These are phyloP conservation scores for Ypsolopha sequella DNA, from an alignment of 2,888 invertebrate species.

Conservation along the genomic window DNA sequence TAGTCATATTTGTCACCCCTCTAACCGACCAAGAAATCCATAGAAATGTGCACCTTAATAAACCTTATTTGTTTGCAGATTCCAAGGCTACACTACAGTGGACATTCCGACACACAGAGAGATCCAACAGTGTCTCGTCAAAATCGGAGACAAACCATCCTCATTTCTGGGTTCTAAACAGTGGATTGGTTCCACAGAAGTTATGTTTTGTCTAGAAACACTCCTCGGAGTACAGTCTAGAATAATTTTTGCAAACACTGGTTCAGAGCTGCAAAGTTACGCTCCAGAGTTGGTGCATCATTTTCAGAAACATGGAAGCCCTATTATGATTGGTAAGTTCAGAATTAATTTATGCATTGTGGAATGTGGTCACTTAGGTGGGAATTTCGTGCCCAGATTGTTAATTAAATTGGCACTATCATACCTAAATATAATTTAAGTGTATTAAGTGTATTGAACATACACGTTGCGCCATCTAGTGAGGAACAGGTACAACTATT, in stretches of 20 bases:
- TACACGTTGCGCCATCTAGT: too few relatives aligned
- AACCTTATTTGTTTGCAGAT: slow-evolving; percentile 40
- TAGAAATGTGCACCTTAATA: background rate
- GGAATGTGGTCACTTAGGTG: too few relatives aligned
- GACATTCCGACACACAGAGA: slow-evolving; percentile 85
- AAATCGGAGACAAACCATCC: slow-evolving; percentile 92
- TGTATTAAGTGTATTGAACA: too few relatives aligned
- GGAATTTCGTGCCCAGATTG: too few relatives aligned
- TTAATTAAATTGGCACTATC: too few relatives aligned
- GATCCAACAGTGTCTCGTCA: slow-evolving; percentile 94
- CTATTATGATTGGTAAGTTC: slow-evolving; percentile 94
- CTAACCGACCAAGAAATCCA: too few relatives aligned
- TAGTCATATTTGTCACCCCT: too few relatives aligned
- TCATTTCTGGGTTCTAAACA: slow-evolving; percentile 91
- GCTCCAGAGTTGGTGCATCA: slow-evolving; percentile 89
- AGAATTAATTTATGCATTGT: background rate
- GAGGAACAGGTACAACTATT: too few relatives aligned
- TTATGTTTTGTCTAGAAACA: slow-evolving; percentile 90
- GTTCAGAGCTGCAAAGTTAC: slow-evolving; percentile 83
- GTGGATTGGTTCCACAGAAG: slow-evolving; percentile 99
- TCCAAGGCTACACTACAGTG: slow-evolving; percentile 85
- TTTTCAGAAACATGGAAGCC: slow-evolving; percentile 93
- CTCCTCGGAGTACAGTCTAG: slow-evolving; percentile 81
- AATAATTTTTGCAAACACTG: slow-evolving; percentile 88
- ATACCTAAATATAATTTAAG: too few relatives aligned